Conservation (phyloP, 2,888 invertebrate genomes). For the Volucella inflata region DNA sequence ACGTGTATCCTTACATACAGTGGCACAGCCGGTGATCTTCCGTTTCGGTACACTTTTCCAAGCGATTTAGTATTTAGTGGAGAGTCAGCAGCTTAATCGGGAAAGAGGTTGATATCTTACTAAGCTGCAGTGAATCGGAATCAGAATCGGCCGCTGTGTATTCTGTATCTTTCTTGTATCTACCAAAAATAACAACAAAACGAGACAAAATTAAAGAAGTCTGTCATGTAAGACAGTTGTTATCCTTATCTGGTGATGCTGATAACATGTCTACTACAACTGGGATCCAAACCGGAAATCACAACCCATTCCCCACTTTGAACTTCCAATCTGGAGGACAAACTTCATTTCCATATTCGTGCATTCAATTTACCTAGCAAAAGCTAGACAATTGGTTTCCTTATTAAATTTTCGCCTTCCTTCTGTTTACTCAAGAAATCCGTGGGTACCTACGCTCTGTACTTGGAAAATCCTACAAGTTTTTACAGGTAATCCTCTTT, state of each 20-base stretch:
- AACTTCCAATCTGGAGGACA: background rate
- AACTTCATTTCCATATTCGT: background rate
- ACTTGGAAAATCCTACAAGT: background rate
- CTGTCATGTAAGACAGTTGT: constrained; percentile 23
- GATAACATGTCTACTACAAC: constrained; percentile 29
- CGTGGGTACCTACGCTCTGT: too few relatives aligned
- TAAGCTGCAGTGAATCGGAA: constrained; percentile 54
- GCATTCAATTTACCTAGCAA: constrained; percentile 12
- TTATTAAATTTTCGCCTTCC: constrained; percentile 2
- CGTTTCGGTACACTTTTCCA: constrained; percentile 71
- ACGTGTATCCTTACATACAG: constrained; percentile 11
- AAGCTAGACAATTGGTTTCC: background rate
- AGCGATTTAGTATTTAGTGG: constrained; percentile 65
- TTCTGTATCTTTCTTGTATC: background rate
- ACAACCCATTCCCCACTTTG: background rate
- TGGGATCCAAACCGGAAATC: constrained; percentile 11
- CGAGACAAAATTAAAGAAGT: constrained; percentile 35
- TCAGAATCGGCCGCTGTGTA: constrained; percentile 31
- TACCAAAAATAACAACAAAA: constrained; percentile 28
- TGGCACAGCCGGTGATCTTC: constrained; percentile 63
- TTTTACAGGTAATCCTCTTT: background rate
- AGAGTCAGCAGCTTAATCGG: constrained; percentile 54
- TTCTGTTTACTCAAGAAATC: background rate
- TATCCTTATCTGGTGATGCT: constrained; percentile 23
- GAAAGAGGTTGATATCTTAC: constrained; percentile 45